Base-by-base conservation (phyloP, 1,140 invertebrate species). In the Drosophila aff. region DNA sequence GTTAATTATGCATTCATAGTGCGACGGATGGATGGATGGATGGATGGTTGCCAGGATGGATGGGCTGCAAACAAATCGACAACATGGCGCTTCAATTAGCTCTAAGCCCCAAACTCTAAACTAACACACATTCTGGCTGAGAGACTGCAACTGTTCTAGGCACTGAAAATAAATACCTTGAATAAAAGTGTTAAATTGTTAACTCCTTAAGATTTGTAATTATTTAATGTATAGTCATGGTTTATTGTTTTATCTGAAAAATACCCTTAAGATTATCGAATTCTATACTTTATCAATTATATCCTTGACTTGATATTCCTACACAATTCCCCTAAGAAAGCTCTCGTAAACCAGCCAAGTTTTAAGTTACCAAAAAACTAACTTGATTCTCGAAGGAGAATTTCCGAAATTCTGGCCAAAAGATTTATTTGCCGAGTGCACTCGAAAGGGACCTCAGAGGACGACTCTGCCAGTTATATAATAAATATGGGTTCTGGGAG, bases 1-100 rank as follows among this genome's bases (percentile, higher is more conserved):
- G 63, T 86, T 86, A 86, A 85, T 85, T 85, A 85, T 85, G 82
- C 82, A 85, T 85, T 86, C 82, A 85, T 74, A 71, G 68, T 67
- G 77, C 67, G 55, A 33, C 46, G 33, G 36, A 31, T 46, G 67
- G 40, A 55, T 55, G 33, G 61, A 28, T 62, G 44, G 46, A 16
- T 52, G 64, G 26, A 28, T 49, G 47, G 23, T 18, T 44, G 43
- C 28, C 26, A 26, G 41, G 36, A 38, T 40, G 50, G 31, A 18
- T 66, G 33, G 23, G 38, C 64, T 53, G 61, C 61, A 31, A 79
- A 66, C 74, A 75, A 82, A 82, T 82, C 75, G 81, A 79, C 80
- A 82, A 66, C 81, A 79, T 79, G 75, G 65, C 80, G 81, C 80
- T 79, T 82, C 80, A 82, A 82, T 82, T 82, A 82, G 79, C 76